These are phyloP conservation scores for Crenichthys baileyi DNA, from an alignment of 2,797 vertebrate species.

Conservation along the genomic window DNA sequence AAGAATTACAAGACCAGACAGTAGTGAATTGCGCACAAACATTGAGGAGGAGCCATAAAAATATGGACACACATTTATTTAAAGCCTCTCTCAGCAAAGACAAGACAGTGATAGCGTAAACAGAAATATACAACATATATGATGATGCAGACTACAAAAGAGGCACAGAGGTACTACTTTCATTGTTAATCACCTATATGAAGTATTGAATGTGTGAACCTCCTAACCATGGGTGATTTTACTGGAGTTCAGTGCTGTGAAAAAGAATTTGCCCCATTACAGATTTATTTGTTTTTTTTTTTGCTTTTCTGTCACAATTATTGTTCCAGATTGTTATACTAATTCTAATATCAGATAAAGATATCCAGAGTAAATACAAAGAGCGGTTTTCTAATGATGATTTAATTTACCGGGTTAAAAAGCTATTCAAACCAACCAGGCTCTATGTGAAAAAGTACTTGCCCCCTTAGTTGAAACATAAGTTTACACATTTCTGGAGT, in stretches of 20 bases:
- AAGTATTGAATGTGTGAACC: constrained; percentile 26
- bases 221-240: constrained; percentile 1
- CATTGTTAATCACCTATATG: constrained; percentile 73
- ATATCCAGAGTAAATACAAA: not conserved
- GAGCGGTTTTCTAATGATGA: not conserved
- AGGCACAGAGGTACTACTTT: constrained; percentile 62
- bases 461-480: not conserved
- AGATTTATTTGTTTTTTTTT: not conserved
- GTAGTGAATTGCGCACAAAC: constrained; percentile 60
- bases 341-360: not conserved
- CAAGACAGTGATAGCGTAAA: constrained; percentile 50
- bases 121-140: constrained; percentile 62
- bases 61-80: constrained; percentile 41
- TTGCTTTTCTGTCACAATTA: not conserved
- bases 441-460: not conserved
- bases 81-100: constrained; percentile 50
- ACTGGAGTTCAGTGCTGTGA: not conserved
- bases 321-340: not conserved
- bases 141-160: constrained; percentile 68
- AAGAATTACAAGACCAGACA: constrained; percentile 21
- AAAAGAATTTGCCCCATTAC: not conserved
- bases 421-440: not conserved
- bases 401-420: not conserved
- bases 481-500: too few species aligned
- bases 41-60: constrained; percentile 44